phyloP scores from a whole-genome alignment of 2,113 vertebrate species.

The Elaphurus davidianus region DNA sequence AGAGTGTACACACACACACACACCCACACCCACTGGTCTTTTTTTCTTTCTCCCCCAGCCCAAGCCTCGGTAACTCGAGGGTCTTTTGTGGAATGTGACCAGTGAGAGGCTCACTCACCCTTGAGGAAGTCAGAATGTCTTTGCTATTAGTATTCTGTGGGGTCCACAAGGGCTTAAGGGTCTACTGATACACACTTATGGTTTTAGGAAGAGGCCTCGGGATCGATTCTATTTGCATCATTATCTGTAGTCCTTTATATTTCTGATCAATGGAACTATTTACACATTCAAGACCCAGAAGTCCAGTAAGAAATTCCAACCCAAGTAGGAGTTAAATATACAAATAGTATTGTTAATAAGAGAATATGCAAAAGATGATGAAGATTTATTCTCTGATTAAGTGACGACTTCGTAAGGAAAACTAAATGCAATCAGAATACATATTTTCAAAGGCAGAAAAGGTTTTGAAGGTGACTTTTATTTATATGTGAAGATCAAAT shows the following conservation, averaged over 20 bases:
- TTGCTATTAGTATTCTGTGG: conserved; percentile 17
- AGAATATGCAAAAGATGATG: not conserved
- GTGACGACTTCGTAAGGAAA: not conserved
- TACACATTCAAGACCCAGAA: not conserved
- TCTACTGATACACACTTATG: not conserved
- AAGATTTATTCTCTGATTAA: not conserved
- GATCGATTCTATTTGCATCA: not conserved
- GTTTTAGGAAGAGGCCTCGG: not conserved
- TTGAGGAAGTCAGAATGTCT: not conserved
- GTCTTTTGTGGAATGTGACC: conserved; percentile 1
- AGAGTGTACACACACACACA: too few species aligned
- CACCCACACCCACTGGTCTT: too few species aligned
- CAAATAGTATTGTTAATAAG: not conserved
- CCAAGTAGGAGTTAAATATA: not conserved
- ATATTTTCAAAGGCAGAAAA: conserved; percentile 28
- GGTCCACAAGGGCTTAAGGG: not conserved
- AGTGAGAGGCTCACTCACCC: not conserved
- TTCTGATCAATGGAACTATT: not conserved
- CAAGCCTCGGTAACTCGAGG: not conserved
- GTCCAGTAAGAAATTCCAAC: conserved; percentile 4
- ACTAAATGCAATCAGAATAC: not conserved
- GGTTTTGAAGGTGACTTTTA: conserved; percentile 15
- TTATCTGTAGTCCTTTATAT: not conserved
- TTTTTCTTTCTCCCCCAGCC: not conserved
- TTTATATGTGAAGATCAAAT: not conserved